Percentiles rank a stretch among this genome's conserved stretches.
Evolutionary conservation across 2,113 vertebrate species (phyloP).

Genomic region (Nothoprocta pentlandii): DNA sequence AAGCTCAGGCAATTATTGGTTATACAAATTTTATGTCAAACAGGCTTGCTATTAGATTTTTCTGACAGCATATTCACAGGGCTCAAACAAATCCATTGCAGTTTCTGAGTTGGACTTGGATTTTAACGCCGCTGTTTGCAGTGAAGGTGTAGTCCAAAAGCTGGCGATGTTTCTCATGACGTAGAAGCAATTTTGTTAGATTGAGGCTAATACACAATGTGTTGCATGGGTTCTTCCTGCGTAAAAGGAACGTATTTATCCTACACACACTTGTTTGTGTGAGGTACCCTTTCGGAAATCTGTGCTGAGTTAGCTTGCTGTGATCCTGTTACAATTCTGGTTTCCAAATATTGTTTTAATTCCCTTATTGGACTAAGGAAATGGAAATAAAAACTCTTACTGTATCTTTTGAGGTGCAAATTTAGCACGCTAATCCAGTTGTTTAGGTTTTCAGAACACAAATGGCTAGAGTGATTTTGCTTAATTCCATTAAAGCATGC

Average conservation of each 20-base stretch:
- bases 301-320: neutral
- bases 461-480: neutral
- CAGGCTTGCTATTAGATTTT: neutral
- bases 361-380: neutral
- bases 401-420: neutral
- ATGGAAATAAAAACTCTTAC: neutral
- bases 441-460: conserved; percentile 6
- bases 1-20: neutral
- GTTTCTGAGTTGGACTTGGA: neutral
- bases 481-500: neutral
- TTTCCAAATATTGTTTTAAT: neutral
- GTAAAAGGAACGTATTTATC: conserved; percentile 15
- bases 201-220: neutral
- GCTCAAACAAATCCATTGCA: neutral
- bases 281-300: neutral
- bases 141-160: neutral
- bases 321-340: neutral
- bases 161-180: neutral
- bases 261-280: neutral
- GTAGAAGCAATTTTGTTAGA: neutral
- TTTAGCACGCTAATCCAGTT: conserved; percentile 11
- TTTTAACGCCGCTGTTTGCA: neutral
- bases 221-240: neutral
- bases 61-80: neutral
- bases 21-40: neutral